Evolutionary conservation across 1,140 invertebrate genomes (phyloP).

Genomic region (Ceratina calcarata): DNA sequence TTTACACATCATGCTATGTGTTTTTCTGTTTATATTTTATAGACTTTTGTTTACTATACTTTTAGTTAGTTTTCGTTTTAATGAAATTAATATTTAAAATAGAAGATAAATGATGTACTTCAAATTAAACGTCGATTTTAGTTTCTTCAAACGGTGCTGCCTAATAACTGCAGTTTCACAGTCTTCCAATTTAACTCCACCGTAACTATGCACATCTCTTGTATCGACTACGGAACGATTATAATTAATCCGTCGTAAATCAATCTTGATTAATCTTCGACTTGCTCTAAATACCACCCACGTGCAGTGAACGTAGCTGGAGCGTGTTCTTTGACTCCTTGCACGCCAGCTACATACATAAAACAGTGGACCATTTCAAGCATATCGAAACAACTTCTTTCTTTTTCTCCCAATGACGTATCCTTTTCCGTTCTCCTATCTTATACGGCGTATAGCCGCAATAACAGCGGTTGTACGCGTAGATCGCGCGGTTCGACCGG

Average conservation of each 20-base stretch:
- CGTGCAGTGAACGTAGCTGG: background rate
- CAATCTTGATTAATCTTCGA: conserved; percentile 45
- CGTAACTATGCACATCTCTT: too few relatives aligned
- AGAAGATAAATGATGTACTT: too few relatives aligned
- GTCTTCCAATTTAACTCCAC: too few relatives aligned
- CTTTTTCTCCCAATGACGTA: background rate
- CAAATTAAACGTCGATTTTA: too few relatives aligned
- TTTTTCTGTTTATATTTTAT: too few relatives aligned
- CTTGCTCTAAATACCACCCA: conserved; percentile 38
- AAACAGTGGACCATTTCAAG: background rate
- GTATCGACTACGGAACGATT: background rate
- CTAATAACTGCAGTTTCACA: too few relatives aligned
- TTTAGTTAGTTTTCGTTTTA: too few relatives aligned
- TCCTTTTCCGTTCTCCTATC: background rate
- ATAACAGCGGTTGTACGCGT: background rate
- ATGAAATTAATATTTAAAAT: too few relatives aligned
- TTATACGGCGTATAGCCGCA: background rate
- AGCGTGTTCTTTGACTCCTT: background rate
- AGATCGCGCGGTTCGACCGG: conserved; percentile 9
- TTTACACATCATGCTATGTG: too few relatives aligned
- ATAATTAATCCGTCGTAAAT: conserved; percentile 38
- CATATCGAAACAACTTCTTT: background rate
- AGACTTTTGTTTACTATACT: too few relatives aligned
- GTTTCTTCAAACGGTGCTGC: too few relatives aligned
- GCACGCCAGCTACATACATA: background rate